Conservation (phyloP, 2,888 invertebrate species). For the Agonopterix heracliana region DNA sequence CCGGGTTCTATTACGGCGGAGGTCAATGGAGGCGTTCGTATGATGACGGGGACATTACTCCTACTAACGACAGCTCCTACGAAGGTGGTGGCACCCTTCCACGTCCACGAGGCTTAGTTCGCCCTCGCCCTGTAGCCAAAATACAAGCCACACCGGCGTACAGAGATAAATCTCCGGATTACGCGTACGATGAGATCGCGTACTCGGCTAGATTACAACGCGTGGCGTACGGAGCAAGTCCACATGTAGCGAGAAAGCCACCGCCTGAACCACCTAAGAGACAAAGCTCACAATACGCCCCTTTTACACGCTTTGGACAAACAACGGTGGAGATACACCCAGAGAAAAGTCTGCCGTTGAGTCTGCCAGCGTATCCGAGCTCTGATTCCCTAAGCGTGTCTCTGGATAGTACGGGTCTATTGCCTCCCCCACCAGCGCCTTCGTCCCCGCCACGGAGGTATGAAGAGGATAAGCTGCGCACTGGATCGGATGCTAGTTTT, state of each 20-base stretch:
- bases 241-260: conserved; percentile 84
- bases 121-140: conserved; percentile 89
- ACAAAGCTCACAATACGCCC: conserved; percentile 76
- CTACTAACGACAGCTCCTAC: conserved; percentile 82
- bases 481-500: conserved; percentile 89
- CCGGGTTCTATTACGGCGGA: conserved; percentile 75
- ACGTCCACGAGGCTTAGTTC: conserved; percentile 86
- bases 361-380: conserved; percentile 79
- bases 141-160: conserved; percentile 76
- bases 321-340: conserved; percentile 78
- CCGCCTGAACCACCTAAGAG: conserved; percentile 89
- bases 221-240: conserved; percentile 80
- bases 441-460: conserved; percentile 77
- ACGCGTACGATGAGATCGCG: conserved; percentile 68
- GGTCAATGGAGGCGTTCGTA: conserved; percentile 85
- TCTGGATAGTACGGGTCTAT: conserved; percentile 78
- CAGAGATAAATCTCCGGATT: conserved; percentile 61
- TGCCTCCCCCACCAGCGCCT: conserved; percentile 80
- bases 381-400: conserved; percentile 79
- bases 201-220: conserved; percentile 67
- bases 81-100: conserved; percentile 92
- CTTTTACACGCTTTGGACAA: conserved; percentile 71
- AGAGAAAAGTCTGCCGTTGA: conserved; percentile 76
- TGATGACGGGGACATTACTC: conserved; percentile 92
- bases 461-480: conserved; percentile 72